These are phyloP conservation scores for Ctena decussata DNA, from an alignment of 2,888 invertebrate species.

Conservation along the genomic window DNA sequence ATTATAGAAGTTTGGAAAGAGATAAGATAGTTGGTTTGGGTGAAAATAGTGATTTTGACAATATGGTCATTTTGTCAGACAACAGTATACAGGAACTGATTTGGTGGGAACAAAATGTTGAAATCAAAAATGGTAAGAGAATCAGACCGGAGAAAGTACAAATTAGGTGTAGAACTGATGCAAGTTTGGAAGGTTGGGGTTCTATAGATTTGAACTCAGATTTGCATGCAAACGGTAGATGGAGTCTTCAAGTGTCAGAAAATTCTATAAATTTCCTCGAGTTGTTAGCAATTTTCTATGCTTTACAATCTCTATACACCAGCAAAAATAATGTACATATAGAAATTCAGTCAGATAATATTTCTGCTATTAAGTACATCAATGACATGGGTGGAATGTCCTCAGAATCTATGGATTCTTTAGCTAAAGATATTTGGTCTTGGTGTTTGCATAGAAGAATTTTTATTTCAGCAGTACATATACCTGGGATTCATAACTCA, in stretches of 20 bases:
- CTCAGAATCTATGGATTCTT: slow-evolving; percentile 8
- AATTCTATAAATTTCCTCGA: slow-evolving; percentile 33
- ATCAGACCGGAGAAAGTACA: slow-evolving; percentile 5
- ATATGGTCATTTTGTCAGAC: slow-evolving; percentile 10
- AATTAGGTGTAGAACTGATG: slow-evolving; percentile 35
- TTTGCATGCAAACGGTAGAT: slow-evolving; percentile 28
- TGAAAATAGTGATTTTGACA: slow-evolving; percentile 46
- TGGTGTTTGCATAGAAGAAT: slow-evolving; percentile 46
- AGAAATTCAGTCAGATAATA: too few relatives aligned
- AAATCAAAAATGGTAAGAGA: slow-evolving; percentile 34
- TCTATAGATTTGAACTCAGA: background rate
- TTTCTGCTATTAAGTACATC: slow-evolving; percentile 27
- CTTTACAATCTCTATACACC: slow-evolving; percentile 18
- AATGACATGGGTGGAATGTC: slow-evolving; percentile 42
- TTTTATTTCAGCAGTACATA: slow-evolving; percentile 24
- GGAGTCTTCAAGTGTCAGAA: slow-evolving; percentile 22
- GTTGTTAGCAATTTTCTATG: slow-evolving; percentile 44
- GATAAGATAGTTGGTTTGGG: background rate
- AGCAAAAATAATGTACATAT: slow-evolving; percentile 28
- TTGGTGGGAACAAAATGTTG: slow-evolving; percentile 35
- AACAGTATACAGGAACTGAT: background rate
- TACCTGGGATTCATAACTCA: slow-evolving; percentile 26
- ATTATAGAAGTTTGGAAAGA: slow-evolving; percentile 43
- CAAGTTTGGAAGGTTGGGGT: slow-evolving; percentile 33
- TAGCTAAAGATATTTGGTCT: slow-evolving; percentile 37